Evolutionary conservation across 2,113 vertebrate genomes (phyloP).

Genomic region (Boulengeromyrus knoepffleri): DNA sequence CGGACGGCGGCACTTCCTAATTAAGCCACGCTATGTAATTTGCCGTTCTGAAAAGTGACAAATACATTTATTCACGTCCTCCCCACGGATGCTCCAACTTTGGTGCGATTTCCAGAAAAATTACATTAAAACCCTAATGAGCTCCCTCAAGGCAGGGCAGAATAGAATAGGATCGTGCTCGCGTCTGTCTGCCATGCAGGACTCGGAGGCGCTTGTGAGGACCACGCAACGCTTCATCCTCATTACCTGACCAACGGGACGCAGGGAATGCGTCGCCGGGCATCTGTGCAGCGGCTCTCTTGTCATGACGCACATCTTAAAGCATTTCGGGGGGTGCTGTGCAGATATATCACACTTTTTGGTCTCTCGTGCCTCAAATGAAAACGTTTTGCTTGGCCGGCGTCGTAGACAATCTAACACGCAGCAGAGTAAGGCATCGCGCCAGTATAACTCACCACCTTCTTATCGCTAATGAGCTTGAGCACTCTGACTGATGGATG

Average conservation of each 20-base stretch:
- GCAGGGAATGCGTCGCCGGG: slow-evolving; percentile 30
- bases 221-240: slow-evolving; percentile 40
- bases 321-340: neutral
- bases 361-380: neutral
- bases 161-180: slow-evolving; percentile 21
- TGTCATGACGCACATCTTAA: slow-evolving; percentile 13
- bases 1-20: slow-evolving; percentile 45
- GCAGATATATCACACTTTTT: neutral
- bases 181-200: slow-evolving; percentile 23
- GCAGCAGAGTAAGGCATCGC: neutral
- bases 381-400: neutral
- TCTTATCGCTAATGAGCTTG: neutral
- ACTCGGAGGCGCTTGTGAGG: slow-evolving; percentile 36
- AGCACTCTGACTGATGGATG: neutral
- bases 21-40: slow-evolving; percentile 48
- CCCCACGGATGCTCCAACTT: slow-evolving; percentile 38
- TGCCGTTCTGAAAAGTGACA: slow-evolving; percentile 41
- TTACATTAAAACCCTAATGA: slow-evolving; percentile 38
- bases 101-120: slow-evolving; percentile 26
- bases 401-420: neutral
- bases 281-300: slow-evolving; percentile 12
- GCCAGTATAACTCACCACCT: neutral
- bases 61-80: slow-evolving; percentile 46
- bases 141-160: slow-evolving; percentile 37
- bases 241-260: slow-evolving; percentile 36